These are phyloP conservation scores for Trachelus iudaicus DNA, from an alignment of 2,888 invertebrate species.

Conservation along the genomic window DNA sequence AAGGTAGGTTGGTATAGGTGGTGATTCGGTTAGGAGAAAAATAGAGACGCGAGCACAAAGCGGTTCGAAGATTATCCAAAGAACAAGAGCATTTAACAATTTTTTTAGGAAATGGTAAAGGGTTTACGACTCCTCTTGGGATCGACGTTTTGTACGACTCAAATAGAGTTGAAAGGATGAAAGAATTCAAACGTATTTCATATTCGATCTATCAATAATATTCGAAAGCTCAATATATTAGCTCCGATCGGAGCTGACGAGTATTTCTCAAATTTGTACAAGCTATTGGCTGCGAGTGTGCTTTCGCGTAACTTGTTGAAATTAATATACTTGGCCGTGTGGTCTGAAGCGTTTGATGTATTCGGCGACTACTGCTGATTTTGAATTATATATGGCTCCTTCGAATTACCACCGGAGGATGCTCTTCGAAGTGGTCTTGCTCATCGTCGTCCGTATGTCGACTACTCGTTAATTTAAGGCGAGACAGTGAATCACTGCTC, in stretches of 20 bases:
- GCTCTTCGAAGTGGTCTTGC: not conserved
- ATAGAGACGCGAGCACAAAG: not conserved
- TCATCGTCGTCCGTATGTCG: not conserved
- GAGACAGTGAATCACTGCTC: constrained; percentile 37
- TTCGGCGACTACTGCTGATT: not conserved
- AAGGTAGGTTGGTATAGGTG: not conserved
- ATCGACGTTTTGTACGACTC: not conserved
- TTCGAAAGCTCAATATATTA: not conserved
- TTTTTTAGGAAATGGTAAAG: not conserved
- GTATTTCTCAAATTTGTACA: not conserved
- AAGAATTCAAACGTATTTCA: not conserved
- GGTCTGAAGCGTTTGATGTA: not conserved
- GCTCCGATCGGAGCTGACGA: not conserved
- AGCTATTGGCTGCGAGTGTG: not conserved
- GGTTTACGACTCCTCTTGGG: not conserved
- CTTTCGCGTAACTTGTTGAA: not conserved
- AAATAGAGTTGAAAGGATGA: not conserved
- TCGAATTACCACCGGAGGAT: not conserved
- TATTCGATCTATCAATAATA: not conserved
- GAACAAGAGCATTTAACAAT: not conserved
- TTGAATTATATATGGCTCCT: not conserved
- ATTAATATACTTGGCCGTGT: not conserved
- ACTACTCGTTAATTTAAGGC: constrained; percentile 29
- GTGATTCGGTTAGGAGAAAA: not conserved
- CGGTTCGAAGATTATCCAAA: not conserved